These are phyloP conservation scores for Spicauda simplicius DNA, from an alignment of 2,888 invertebrate species.

Conservation along the genomic window DNA sequence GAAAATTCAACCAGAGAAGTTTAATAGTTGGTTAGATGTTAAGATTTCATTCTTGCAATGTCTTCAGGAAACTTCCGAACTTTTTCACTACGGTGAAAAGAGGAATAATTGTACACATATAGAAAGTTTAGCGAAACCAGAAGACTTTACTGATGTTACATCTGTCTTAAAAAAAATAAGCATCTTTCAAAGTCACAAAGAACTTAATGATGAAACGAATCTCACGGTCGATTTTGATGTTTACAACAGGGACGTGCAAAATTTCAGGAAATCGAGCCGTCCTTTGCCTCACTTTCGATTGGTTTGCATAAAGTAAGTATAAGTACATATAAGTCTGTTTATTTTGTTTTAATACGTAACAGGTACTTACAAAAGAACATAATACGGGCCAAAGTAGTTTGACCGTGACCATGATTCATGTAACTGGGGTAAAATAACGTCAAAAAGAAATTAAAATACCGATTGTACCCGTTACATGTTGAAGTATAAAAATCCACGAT, in stretches of 20 bases:
- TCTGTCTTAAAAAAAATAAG: constrained; percentile 64
- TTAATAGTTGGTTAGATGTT: constrained; percentile 64
- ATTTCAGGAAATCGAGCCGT: constrained; percentile 67
- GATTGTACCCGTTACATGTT: no score
- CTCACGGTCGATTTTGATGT: constrained; percentile 72
- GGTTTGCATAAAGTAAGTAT: constrained; percentile 71
- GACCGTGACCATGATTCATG: no score
- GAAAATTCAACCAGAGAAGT: constrained; percentile 51
- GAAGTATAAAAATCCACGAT: no score
- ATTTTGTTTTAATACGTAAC: no score
- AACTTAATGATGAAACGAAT: constrained; percentile 46
- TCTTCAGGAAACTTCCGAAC: constrained; percentile 56
- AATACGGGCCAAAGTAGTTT: no score
- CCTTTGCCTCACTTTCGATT: constrained; percentile 75
- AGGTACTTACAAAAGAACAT: no score
- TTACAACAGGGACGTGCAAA: constrained; percentile 71
- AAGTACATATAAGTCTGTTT: not conserved
- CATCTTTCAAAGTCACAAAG: constrained; percentile 59
- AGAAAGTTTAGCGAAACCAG: constrained; percentile 54
- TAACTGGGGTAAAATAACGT: no score
- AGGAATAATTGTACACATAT: constrained; percentile 40
- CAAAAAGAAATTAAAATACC: no score
- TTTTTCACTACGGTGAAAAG: constrained; percentile 47
- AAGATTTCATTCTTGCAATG: constrained; percentile 64
- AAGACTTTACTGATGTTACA: constrained; percentile 61